Base-by-base conservation (phyloP, 2,888 invertebrate genomes). In the Lasius platythorax region DNA sequence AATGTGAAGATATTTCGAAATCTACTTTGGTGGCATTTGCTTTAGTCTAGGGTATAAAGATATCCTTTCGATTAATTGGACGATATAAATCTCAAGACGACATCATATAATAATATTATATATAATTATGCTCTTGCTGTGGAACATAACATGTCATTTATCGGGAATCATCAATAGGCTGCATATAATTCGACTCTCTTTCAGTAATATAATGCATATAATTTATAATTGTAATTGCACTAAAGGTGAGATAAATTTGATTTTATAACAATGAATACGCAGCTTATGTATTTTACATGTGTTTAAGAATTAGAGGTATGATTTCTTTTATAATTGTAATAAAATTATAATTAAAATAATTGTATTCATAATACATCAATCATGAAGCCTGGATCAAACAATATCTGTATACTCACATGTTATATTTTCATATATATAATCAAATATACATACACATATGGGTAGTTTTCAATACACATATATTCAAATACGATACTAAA, bases 81-180 rank as follows among this genome's bases (percentile, higher is more conserved):
- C 82, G 74, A 89, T 82, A 85, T 79, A 85, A 85, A 67, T 84
- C 85, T 72, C 73, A 63, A 81, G 76, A 90, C 85, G 89, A 90
- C 86, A 84, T 89, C 91, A 87, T 90, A 93, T 90, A 93, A 91
- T 92, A 92, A 92, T 91, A n/a, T 53, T 53, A n/a, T 53, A 93
- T 92, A 92, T 90, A 87, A 87, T 91, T 92, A 92, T 90, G 91
- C 82, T 82, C 86, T 90, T 87, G 64, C 68, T 85, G 23, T 23
- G 82, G 61, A 84, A 82, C 84, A 70, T 86, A 87, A 86, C 85
- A 83, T 5, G 68, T 68, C 9, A 58, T 56, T 79, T 83, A 82
- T 85, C 83, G 85, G 68, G 87, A 83, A 87, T 82, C 85, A 70
- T 87, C 89, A 83, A 87, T 82, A 64, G 72, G 67, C 76, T 82